phyloP scores from a whole-genome alignment of 2,888 invertebrate species.

The Chloromyia formosa region DNA sequence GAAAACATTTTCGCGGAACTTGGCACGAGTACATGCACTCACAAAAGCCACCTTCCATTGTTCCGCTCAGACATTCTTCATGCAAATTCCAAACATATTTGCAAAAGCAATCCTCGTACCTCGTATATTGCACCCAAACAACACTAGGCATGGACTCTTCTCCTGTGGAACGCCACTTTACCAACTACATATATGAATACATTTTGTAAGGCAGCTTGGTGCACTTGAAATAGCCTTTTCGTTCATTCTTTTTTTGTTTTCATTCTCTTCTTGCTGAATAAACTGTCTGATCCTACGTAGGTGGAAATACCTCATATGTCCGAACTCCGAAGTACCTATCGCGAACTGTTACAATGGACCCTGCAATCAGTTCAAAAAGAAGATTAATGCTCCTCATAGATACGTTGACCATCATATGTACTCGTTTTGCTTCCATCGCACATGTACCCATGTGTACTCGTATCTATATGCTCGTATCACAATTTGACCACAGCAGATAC shows the following conservation, averaged over 20 bases:
- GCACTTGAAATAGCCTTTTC: not conserved
- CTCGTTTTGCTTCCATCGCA: too few species aligned
- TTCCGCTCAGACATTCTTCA: not conserved
- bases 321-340: not conserved
- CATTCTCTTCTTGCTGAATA: not conserved
- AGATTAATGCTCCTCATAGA: constrained; percentile 42
- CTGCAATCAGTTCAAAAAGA: constrained; percentile 43
- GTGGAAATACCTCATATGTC: constrained; percentile 18
- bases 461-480: not conserved
- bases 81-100: constrained; percentile 10
- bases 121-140: not conserved
- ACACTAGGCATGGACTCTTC: not conserved
- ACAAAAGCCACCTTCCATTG: too few species aligned
- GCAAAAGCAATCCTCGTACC: not conserved
- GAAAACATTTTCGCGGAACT: too few species aligned
- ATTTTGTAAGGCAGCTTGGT: not conserved
- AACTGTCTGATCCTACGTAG: not conserved
- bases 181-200: not conserved
- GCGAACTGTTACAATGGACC: constrained; percentile 42
- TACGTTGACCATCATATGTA: constrained; percentile 24
- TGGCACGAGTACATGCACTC: too few species aligned
- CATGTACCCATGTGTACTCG: constrained; percentile 29
- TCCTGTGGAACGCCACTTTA: not conserved
- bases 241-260: not conserved
- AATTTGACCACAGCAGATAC: not conserved